Evolutionary conservation across 1,140 invertebrate genomes (phyloP).

Genomic region (Protaetia brevitarsis): DNA sequence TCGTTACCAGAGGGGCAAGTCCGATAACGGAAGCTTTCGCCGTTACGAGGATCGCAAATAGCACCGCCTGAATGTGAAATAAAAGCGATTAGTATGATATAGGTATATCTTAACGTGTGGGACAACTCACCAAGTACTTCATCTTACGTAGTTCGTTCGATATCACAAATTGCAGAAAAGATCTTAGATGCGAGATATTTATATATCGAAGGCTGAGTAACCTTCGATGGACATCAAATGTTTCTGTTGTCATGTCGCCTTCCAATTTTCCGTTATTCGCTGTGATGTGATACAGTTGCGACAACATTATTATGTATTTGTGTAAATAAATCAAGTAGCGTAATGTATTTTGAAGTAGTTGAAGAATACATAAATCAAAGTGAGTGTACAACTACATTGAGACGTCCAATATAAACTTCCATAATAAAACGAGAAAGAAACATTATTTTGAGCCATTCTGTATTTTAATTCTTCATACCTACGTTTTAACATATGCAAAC

Average conservation of each 20-base stretch:
- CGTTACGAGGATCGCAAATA: background rate
- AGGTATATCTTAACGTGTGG: too few species aligned
- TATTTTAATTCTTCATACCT: too few species aligned
- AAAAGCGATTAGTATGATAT: background rate
- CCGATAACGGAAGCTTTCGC: background rate
- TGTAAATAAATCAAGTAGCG: too few species aligned
- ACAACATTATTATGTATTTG: too few species aligned
- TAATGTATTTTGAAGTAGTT: too few species aligned
- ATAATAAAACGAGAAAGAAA: too few species aligned
- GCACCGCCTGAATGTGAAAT: background rate
- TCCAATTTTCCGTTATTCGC: constrained; percentile 16
- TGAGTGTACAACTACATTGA: too few species aligned
- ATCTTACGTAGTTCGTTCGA: background rate
- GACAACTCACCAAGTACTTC: background rate
- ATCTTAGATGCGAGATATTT: constrained; percentile 1
- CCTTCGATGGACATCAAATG: constrained; percentile 1
- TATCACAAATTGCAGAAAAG: background rate
- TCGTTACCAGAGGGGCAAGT: background rate
- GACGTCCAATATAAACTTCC: too few species aligned
- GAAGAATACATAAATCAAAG: too few species aligned
- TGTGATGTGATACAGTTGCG: too few species aligned
- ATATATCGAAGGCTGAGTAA: background rate
- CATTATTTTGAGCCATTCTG: too few species aligned
- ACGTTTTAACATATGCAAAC: too few species aligned
- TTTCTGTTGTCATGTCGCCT: constrained; percentile 2